These are phyloP conservation scores for Dorcus hopei DNA, from an alignment of 2,888 invertebrate species.

Conservation along the genomic window DNA sequence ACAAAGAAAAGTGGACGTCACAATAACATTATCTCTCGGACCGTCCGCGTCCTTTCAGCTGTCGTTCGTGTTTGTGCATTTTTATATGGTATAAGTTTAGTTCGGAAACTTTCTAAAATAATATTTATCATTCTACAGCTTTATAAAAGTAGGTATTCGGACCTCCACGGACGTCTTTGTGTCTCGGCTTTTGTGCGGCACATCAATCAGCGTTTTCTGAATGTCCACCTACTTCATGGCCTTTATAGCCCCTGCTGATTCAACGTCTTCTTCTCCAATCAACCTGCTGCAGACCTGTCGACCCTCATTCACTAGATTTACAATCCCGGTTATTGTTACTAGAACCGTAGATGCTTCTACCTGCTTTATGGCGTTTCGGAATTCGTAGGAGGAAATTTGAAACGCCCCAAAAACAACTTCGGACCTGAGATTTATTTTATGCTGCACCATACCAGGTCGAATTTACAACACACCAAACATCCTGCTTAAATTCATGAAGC, in stretches of 20 bases:
- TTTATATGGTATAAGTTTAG: slow-evolving; percentile 41
- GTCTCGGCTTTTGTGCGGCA: slow-evolving; percentile 29
- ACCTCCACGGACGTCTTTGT: slow-evolving; percentile 34
- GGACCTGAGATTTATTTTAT: slow-evolving; percentile 7
- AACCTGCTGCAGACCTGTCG: slow-evolving; percentile 21
- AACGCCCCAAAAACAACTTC: slow-evolving; percentile 8
- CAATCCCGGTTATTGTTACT: slow-evolving; percentile 1
- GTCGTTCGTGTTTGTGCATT: slow-evolving; percentile 42
- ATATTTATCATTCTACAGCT: slow-evolving; percentile 41
- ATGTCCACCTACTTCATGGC: slow-evolving; percentile 9
- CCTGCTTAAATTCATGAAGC: no score
- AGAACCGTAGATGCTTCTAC: slow-evolving; percentile 3
- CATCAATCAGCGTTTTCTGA: slow-evolving; percentile 26
- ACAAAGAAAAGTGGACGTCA: slow-evolving; percentile 34
- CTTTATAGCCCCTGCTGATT: slow-evolving; percentile 4
- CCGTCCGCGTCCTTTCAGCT: slow-evolving; percentile 19
- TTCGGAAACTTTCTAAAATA: slow-evolving; percentile 43
- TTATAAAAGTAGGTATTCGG: slow-evolving; percentile 30
- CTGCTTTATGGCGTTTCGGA: slow-evolving; percentile 7
- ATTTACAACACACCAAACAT: no score
- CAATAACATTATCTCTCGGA: slow-evolving; percentile 39
- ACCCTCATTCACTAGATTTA: slow-evolving; percentile 18
- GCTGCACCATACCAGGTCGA: neutral
- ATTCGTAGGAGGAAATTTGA: slow-evolving; percentile 4
- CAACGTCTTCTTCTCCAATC: slow-evolving; percentile 17